These are phyloP conservation scores for Agrochola litura DNA, from an alignment of 2,888 invertebrate species.

Conservation along the genomic window DNA sequence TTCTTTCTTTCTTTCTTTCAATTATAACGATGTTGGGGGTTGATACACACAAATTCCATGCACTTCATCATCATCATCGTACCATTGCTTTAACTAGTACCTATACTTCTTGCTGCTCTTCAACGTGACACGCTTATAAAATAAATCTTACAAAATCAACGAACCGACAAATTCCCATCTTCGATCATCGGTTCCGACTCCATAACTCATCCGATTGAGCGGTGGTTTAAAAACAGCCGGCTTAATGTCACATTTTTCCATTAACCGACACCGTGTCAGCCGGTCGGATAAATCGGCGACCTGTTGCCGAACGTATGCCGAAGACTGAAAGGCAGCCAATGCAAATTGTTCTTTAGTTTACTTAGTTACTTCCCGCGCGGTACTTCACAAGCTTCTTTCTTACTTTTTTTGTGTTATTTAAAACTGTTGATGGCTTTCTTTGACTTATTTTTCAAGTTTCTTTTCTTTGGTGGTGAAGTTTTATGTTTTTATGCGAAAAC, in stretches of 20 bases:
- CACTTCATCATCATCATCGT: too few species aligned
- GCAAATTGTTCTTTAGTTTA: slow-evolving; percentile 84
- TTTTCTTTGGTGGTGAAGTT: slow-evolving; percentile 42
- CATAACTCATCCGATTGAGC: slow-evolving; percentile 82
- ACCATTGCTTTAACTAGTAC: too few species aligned
- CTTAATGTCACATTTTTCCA: slow-evolving; percentile 86
- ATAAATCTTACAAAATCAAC: slow-evolving; percentile 71
- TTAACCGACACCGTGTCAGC: slow-evolving; percentile 80
- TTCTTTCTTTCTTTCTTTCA: too few species aligned
- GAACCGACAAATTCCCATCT: slow-evolving; percentile 76
- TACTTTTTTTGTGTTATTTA: slow-evolving; percentile 59
- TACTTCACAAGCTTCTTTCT: slow-evolving; percentile 61
- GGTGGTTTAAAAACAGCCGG: slow-evolving; percentile 79
- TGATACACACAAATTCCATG: too few species aligned
- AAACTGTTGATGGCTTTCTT: slow-evolving; percentile 60
- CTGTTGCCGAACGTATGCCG: slow-evolving; percentile 84
- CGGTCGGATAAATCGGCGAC: slow-evolving; percentile 84
- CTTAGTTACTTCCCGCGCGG: slow-evolving; percentile 60
- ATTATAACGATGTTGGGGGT: too few species aligned
- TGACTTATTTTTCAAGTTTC: slow-evolving; percentile 45
- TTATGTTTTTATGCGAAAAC: slow-evolving; percentile 12
- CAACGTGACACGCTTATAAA: slow-evolving; percentile 45
- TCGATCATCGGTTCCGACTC: slow-evolving; percentile 75
- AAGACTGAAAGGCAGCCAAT: slow-evolving; percentile 74
- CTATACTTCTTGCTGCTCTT: neutral